Base-by-base conservation (phyloP, 2,888 invertebrate genomes). In the Cryptocephalus moraei region DNA sequence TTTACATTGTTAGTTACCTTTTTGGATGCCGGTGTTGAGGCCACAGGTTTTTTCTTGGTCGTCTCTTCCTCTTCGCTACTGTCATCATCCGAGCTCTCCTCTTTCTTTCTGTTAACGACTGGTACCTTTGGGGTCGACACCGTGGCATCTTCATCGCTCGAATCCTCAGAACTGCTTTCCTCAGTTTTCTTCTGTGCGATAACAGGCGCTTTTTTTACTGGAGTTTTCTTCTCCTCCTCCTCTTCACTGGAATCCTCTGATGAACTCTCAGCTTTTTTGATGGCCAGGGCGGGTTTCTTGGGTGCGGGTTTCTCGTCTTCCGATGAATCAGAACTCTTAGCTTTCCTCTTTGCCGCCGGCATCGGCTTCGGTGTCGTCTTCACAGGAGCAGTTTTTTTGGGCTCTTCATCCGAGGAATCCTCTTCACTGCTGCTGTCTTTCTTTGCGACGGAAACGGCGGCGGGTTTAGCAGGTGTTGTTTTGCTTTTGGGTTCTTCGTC, bases 111-210 rank as follows among this genome's bases (percentile, higher is more conserved):
- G 3, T 46, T 50, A 14, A 34, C 34, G 9, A n/a, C 34, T 34
- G 33, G 43, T 8, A 43, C 43, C 31, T 56, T 59, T 22, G n/a
- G n/a, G n/a, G n/a, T n/a, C n/a, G n/a, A n/a, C n/a, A 53, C 55
- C 34, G 54, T 50, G 51, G 53, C 61, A 38, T 66, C 43, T 2
- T 33, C 43, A 43, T 70, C 70, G 60, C 66, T 66, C 45, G 66
- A 67, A 9, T 70, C 71, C 48, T 67, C 67, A 34, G 70, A 71
- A 44, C 61, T 61, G 39, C 70, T 70, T 34, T 69, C 68, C 44
- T 65, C 46, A 42, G 33, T 43, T 36, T 43, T 43, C 13, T 33
- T 12, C 9, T 11, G 9, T 31, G 33, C 33, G 3, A 34, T 12
- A 14, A 34, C 8, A 2, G 8, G 8, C 33, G 12, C 36, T 36